A percentile compares a stretch with the other conserved stretches of the same genome.
These are phyloP conservation scores for Toxotes chatareus DNA, from an alignment of 2,113 vertebrate species.

Conservation along the genomic window DNA sequence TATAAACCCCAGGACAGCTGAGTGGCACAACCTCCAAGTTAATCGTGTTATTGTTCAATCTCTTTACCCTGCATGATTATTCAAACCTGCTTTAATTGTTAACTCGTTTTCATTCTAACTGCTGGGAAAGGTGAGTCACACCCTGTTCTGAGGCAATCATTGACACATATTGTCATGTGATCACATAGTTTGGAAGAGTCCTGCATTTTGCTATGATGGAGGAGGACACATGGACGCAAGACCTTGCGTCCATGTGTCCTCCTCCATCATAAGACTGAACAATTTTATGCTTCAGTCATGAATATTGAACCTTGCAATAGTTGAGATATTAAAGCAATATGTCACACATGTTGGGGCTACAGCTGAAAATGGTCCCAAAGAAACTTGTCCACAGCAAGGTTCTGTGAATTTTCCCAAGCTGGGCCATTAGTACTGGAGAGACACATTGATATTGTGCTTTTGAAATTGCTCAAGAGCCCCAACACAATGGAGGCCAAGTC, in stretches of 20 bases:
- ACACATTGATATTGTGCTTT: background rate
- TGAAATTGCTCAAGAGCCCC: background rate
- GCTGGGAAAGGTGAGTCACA: background rate
- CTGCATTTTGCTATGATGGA: background rate
- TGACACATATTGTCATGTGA: background rate
- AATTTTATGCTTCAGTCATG: no score
- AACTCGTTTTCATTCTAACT: slow-evolving; percentile 19
- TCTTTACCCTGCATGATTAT: slow-evolving; percentile 15
- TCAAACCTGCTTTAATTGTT: slow-evolving; percentile 17
- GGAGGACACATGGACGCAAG: background rate
- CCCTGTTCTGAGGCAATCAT: background rate
- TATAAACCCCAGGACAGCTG: background rate
- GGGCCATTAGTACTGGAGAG: no score
- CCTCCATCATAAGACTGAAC: background rate
- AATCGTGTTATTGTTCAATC: slow-evolving; percentile 47
- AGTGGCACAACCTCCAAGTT: slow-evolving; percentile 7
- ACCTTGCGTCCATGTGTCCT: no score
- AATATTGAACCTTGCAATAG: background rate
- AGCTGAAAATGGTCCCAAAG: background rate
- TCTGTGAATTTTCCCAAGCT: background rate
- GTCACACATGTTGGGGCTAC: background rate
- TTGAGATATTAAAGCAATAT: background rate
- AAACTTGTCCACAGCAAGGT: background rate
- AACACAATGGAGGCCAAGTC: background rate
- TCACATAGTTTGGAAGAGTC: background rate